These are phyloP conservation scores for Nasonia vitripennis DNA, from an alignment of 1,140 invertebrate species.

Conservation along the genomic window DNA sequence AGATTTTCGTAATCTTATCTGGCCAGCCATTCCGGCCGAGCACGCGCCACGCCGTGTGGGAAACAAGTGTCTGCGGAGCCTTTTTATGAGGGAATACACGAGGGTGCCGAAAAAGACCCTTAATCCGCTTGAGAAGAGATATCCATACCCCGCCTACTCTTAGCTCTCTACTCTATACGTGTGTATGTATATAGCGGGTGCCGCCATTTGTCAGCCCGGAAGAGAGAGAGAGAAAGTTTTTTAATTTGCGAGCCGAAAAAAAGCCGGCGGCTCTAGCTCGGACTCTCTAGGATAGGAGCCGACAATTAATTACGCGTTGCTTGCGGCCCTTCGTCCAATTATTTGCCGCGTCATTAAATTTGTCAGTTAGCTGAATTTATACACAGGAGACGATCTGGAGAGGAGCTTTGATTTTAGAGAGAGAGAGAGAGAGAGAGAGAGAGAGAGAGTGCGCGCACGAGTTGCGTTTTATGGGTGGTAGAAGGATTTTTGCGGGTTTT, in stretches of 20 bases:
- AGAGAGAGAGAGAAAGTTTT: conserved; percentile 14
- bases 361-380: conserved; percentile 15
- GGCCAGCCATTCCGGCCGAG: neutral
- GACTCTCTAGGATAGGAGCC: neutral
- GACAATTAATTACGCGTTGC: conserved; percentile 20
- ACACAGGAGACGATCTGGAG: neutral
- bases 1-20: conserved; percentile 51
- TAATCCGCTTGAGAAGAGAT: neutral
- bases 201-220: conserved; percentile 33
- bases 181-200: neutral
- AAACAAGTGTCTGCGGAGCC: conserved; percentile 33
- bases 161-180: no score
- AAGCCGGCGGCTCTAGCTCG: neutral
- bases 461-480: no score
- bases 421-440: no score
- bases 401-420: neutral
- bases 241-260: conserved; percentile 25
- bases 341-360: conserved; percentile 29
- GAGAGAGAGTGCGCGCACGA: no score
- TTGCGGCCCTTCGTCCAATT: neutral
- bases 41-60: neutral
- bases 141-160: neutral
- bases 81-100: conserved; percentile 30
- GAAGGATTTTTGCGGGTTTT: no score
- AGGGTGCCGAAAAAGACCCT: conserved; percentile 5